Base-by-base conservation (phyloP, 2,888 invertebrate species). In the Panopea generosa region DNA sequence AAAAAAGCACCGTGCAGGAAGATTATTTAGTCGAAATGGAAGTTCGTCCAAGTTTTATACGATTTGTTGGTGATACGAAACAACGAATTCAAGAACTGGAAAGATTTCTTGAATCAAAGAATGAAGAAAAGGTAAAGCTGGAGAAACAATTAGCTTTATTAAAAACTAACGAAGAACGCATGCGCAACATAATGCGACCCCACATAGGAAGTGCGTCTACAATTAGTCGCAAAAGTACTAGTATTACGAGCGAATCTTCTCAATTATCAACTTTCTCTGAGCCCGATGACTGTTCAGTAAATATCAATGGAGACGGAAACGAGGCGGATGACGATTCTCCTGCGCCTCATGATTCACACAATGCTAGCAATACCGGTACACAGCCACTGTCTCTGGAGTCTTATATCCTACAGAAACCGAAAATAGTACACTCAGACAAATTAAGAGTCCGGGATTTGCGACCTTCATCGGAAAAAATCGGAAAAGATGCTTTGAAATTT, bases 1-100 rank as follows among this genome's bases (percentile, higher is more conserved):
- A 89, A 56, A 84, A 87, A 43, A 69, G 83, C 1, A 76, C 90
- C 11, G 77, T 89, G 6, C 72, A 84, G 26, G 86, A 87, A 50
- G 90, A 91, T 63, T 89, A 85, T 47, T 62, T 87, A 3, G 69
- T 90, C 38, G 90, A 90, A 61, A 60, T 87, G 43, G 87, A 89
- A 61, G 66, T 90, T 0, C 63, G 87, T 18, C 90, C 90, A 7
- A 86, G 84, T 74, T 87, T 91, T 60, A 89, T 90, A 22, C 80
- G 85, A n/a, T 90, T 85, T 70, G 63, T 82, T 2, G 86, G 82
- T 11, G 87, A 88, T 47, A 69, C 87, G 16, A 79, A 86, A 49
- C 77, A 79, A 33, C 82, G 84, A 52, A 86, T 90, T 9, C 55
- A 73, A 11, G 83, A 81, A 1, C 49, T 86, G 3, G 74, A 85